Evolutionary conservation across 2,888 invertebrate species (phyloP), one percentile per base, ranked within the genome.

Genomic region (Ectemnius lituratus): DNA sequence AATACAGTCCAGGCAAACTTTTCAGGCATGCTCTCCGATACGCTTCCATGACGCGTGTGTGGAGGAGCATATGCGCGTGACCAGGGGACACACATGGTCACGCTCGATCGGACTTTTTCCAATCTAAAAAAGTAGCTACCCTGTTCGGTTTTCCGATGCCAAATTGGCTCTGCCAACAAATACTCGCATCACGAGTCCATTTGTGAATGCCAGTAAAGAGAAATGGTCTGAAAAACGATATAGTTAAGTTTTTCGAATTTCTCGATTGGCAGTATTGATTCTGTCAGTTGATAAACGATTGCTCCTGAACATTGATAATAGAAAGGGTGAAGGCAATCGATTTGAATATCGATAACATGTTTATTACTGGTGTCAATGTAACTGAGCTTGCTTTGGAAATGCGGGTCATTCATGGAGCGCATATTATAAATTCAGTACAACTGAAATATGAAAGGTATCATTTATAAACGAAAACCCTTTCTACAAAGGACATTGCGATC

Each of bases 171-270:
- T 6, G 16, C 52, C 52, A 13, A 14, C 16, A 52, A 11, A 16
- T 52, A 16, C 52, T 16, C 20, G 62, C 14, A 20, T 8, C 37
- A 14, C n/a, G 45, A 65, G 37, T 45, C 20, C 23, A 65, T 45
- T 57, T 57, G 67, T 56, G 57, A 37, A 58, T 20, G 57, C 58
- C 57, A 56, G 74, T 52, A 62, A 23, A 27, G 18, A 52, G 63
- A 67, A 49, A 75, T 62, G 67, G 64, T 61, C 72, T 67, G 67
- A 49, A 63, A 64, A 72, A 66, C 66, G 65, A 68, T 75, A 67
- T 56, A 45, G 64, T 66, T 46, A 59, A 52, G 65, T 66, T 27
- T 27, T 58, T 28, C 62, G 45, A 16, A 73, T 27, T 14, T 16
- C 5, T 52, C 6, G 14, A 16, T 16, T 65, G 45, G 46, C 46